Evolutionary conservation across 2,113 vertebrate genomes (phyloP).

Genomic region (Podarcis muralis): DNA sequence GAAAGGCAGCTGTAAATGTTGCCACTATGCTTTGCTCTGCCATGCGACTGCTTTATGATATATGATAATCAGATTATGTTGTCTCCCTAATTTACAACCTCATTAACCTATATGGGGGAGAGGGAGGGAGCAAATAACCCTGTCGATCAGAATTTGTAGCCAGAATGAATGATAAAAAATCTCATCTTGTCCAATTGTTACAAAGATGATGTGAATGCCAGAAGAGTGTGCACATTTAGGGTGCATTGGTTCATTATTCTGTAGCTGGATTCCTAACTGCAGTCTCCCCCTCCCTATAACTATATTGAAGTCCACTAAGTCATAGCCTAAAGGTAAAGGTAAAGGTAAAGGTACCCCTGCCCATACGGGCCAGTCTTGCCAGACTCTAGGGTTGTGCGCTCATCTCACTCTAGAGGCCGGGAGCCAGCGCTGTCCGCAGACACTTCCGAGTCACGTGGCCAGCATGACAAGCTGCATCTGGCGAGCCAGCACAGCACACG

Average conservation of each 20-base stretch:
- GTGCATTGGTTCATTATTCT: neutral
- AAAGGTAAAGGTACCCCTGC: no score
- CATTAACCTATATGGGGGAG: neutral
- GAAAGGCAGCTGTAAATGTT: neutral
- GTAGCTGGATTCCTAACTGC: neutral
- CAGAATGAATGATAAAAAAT: slow-evolving; percentile 15
- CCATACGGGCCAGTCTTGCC: no score
- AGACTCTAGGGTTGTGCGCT: no score
- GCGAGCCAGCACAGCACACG: no score
- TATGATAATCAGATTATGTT: neutral
- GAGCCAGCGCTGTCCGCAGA: no score
- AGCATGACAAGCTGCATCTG: no score
- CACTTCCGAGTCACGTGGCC: no score
- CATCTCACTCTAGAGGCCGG: no score
- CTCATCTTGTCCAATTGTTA: neutral
- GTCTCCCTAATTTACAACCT: slow-evolving; percentile 8
- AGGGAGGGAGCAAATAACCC: neutral
- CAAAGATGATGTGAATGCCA: neutral
- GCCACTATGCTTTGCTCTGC: neutral
- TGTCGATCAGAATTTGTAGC: neutral
- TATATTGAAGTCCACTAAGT: neutral
- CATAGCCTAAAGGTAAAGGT: no score
- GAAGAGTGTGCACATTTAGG: neutral
- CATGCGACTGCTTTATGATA: neutral
- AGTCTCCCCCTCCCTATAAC: neutral